Conservation (phyloP, 2,888 invertebrate genomes). For the Clitarchus hookeri region DNA sequence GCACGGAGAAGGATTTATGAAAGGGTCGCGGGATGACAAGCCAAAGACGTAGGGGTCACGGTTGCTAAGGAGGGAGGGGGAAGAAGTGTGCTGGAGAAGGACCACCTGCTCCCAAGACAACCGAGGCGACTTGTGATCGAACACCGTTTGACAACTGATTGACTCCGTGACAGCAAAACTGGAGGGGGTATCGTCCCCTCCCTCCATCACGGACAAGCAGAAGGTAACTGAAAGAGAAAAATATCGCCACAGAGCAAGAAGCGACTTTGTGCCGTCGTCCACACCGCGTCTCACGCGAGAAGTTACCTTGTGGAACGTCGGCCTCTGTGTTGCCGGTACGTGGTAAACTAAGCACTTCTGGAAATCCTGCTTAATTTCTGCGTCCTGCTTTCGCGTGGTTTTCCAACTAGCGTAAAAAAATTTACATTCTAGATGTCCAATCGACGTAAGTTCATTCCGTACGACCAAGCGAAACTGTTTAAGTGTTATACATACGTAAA, state of each 20-base stretch:
- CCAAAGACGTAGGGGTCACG: neutral
- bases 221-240: neutral
- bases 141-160: neutral
- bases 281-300: too few species aligned
- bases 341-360: too few species aligned
- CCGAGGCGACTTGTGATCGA: neutral
- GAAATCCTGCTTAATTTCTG: too few species aligned
- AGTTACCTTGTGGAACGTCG: too few species aligned
- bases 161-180: neutral
- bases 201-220: neutral
- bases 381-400: too few species aligned
- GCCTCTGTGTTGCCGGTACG: too few species aligned
- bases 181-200: neutral
- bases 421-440: too few species aligned
- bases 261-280: neutral
- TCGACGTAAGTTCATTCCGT: too few species aligned
- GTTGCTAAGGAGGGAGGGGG: neutral
- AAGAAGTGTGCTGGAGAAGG: neutral
- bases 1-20: neutral
- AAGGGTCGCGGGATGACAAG: neutral
- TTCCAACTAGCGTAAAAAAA: too few species aligned
- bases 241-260: neutral
- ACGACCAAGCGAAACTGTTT: too few species aligned
- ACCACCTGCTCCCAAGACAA: neutral
- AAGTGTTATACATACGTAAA: too few species aligned